These are phyloP conservation scores for Linnaemya tessellans DNA, from an alignment of 2,888 invertebrate species.

Conservation along the genomic window DNA sequence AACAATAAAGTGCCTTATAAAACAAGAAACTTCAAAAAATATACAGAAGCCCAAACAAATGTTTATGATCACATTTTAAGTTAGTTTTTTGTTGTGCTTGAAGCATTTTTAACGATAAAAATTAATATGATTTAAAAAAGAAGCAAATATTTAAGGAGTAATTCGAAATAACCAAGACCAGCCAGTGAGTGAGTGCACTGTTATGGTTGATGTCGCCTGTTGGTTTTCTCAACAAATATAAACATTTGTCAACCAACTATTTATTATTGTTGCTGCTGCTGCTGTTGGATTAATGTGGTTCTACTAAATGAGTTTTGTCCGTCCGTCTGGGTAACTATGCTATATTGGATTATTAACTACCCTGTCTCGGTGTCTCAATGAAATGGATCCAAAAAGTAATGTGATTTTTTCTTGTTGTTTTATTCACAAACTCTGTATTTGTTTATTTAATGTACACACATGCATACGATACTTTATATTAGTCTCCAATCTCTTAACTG, in stretches of 20 bases:
- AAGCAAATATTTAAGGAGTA: slow-evolving; percentile 4
- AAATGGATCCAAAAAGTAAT: slow-evolving; percentile 83
- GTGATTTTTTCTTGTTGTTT: slow-evolving; percentile 64
- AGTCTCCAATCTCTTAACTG: slow-evolving; percentile 32
- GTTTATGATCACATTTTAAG: slow-evolving; percentile 62
- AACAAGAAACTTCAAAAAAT: slow-evolving; percentile 38
- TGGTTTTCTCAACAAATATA: slow-evolving; percentile 16
- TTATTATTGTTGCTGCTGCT: slow-evolving; percentile 2
- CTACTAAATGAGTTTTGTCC: slow-evolving; percentile 26
- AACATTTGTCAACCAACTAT: slow-evolving; percentile 48
- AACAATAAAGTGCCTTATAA: slow-evolving; percentile 41
- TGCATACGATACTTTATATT: background rate
- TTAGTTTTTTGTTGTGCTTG: slow-evolving; percentile 55
- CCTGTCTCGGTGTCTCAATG: slow-evolving; percentile 64
- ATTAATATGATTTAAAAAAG: slow-evolving; percentile 54
- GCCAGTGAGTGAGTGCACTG: slow-evolving; percentile 1
- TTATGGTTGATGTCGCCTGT: slow-evolving; percentile 29
- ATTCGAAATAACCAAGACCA: slow-evolving; percentile 52
- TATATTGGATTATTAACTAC: slow-evolving; percentile 58
- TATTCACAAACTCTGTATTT: slow-evolving; percentile 50
- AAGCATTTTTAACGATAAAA: slow-evolving; percentile 51
- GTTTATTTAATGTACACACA: slow-evolving; percentile 48
- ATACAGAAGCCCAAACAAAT: slow-evolving; percentile 40
- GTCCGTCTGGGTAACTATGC: slow-evolving; percentile 49
- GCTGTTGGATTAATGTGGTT: slow-evolving; percentile 52